Evolutionary conservation across 2,797 vertebrate genomes (phyloP).

Genomic region (Diplodus sargus): DNA sequence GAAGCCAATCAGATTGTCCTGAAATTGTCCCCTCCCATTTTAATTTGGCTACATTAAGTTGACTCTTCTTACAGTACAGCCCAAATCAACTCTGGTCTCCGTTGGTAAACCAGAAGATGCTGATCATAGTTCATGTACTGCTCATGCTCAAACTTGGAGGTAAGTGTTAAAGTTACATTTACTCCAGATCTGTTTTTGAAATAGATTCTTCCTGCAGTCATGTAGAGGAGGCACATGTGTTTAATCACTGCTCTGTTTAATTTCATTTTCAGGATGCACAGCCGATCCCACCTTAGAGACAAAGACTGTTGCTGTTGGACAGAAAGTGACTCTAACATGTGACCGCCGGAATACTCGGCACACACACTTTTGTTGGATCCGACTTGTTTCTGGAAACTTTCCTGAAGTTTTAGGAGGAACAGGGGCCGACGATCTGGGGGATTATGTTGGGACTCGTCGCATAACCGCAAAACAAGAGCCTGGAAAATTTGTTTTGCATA

Average conservation of each 20-base stretch:
- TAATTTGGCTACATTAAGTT: slow-evolving; percentile 1
- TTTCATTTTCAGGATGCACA: slow-evolving; percentile 37
- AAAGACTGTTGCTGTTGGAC: slow-evolving; percentile 17
- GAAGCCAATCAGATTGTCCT: slow-evolving; percentile 38
- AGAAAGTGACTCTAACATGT: slow-evolving; percentile 14
- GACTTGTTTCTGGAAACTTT: slow-evolving; percentile 9
- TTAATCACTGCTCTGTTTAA: neutral
- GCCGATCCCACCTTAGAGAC: neutral
- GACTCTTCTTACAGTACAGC: neutral
- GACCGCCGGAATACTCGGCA: accelerated
- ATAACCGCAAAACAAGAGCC: neutral
- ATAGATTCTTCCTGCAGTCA: too few relatives aligned
- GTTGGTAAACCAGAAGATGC: slow-evolving; percentile 17
- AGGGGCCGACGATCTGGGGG: neutral
- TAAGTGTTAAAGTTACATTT: neutral
- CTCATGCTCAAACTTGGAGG: neutral
- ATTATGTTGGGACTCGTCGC: neutral
- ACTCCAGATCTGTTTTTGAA: neutral
- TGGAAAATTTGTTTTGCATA: slow-evolving; percentile 12
- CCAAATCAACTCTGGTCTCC: neutral
- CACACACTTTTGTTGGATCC: slow-evolving; percentile 31
- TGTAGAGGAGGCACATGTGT: too few relatives aligned
- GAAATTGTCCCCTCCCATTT: slow-evolving; percentile 30
- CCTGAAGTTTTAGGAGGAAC: neutral
- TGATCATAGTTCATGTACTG: slow-evolving; percentile 23